Evolutionary conservation across 1,140 invertebrate species (phyloP), one percentile per base, ranked within the genome.

Genomic region (Sipha flava): DNA sequence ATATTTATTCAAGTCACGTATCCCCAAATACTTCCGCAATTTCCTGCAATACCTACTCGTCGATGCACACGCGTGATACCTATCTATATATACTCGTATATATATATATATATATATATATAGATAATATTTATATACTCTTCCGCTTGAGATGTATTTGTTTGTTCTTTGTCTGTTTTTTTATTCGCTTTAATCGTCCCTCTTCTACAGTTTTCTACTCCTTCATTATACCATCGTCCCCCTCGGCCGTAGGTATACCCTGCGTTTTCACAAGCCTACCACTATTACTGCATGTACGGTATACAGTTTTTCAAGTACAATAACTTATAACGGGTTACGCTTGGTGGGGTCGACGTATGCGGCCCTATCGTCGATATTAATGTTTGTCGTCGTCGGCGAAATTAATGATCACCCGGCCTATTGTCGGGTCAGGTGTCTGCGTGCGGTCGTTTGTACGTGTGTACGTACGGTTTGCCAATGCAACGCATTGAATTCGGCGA

Each of bases 361-460:
- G 14, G 40, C 43, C 23, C 18, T 26, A n/a, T 43, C 40, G 43
- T 73, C 70, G 47, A 73, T 73, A 73, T 54, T 54, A 73, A 73
- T 54, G 70, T 52, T 40, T 12, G 37, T 66, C 12, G 66, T 26
- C 29, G 43, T 26, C n/a, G 45, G 72, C 31, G 72, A 75, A 75
- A 75, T 75, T 75, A 75, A 75, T 75, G 72, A 75, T 72, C 40
- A 31, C 12, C 49, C 12, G 31, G 12, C 49, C 72, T 49, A 75
- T 54, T 75, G 47, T 54, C 70, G 47, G 31, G 70, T 75, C 72
- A 34, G 72, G 31, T 57, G 72, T 54, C 45, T 75, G 49, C n/a
- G 59, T n/a, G 31, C 59, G 31, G 18, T 31, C 57, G 29, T 59
- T 34, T 18, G 62, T 18, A 34, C 7, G 23, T 31, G 18, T 18